Base-by-base conservation (phyloP, 1,140 invertebrate species). In the Musca domestica region DNA sequence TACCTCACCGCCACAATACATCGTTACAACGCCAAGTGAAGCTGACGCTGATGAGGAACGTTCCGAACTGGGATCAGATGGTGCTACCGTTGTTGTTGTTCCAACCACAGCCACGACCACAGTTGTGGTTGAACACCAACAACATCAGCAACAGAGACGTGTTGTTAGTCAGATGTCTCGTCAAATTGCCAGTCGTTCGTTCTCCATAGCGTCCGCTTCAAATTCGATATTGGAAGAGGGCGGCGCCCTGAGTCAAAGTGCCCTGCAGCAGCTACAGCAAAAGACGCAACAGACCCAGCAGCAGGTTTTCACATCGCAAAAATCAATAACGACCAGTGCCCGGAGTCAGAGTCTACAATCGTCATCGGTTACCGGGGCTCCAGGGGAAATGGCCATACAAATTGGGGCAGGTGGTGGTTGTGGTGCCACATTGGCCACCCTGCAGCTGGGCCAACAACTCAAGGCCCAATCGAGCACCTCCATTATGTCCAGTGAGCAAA, bases 401-500 rank as follows among this genome's bases (percentile, higher is more conserved):
- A 47, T 65, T 20, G 19, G 58, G 9, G 63, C 46, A 0, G 19
- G 34, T 15, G 64, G 51, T n/a, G 54, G 34, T 27, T 58, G 69
- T 23, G 71, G 64, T 47, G 54, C 70, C 0, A 67, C 64, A 15
- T 41, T 67, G 17, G 61, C 15, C 0, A 67, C 64, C 10, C 14
- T 19, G 0, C 68, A 67, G 46, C 25, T 81, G 58, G 72, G 72
- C 2, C 77, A 77, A 19, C 80, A 81, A 58, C 64, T 78, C 14
- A 81, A 81, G 67, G 79, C 80, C 0, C 75, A 80, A 63, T 81
- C 79, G 0, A 81, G 77, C 46, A 80, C 79, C 12, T 80, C 80
- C 46, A 80, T 81, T 17, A 71, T 79, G 5, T 75, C 74, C 41
- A 78, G 74, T 46, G 78, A 81, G 64, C 78, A 79, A 52, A 67